A percentile compares a stretch with the other conserved stretches of the same genome.
These are phyloP conservation scores for Trichogramma pretiosum DNA, from an alignment of 1,140 invertebrate genomes.

Conservation along the genomic window DNA sequence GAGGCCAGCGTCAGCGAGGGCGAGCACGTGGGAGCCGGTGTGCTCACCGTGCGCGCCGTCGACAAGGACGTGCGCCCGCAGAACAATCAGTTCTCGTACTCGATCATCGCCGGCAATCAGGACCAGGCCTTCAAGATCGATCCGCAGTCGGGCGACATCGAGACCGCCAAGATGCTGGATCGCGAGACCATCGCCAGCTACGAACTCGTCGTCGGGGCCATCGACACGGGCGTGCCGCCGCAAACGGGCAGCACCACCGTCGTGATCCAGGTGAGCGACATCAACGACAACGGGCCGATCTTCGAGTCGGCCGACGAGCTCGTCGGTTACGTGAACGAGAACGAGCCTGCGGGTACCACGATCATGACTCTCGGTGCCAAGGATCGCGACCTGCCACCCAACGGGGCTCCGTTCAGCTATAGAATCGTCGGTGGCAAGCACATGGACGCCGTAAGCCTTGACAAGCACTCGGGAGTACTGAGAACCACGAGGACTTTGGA, in stretches of 20 bases:
- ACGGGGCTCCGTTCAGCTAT: slow-evolving; percentile 84
- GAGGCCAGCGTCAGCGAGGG: slow-evolving; percentile 71
- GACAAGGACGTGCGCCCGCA: slow-evolving; percentile 86
- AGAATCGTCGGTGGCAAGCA: slow-evolving; percentile 68
- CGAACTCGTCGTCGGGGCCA: slow-evolving; percentile 77
- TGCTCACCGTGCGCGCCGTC: slow-evolving; percentile 72
- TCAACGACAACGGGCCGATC: slow-evolving; percentile 88
- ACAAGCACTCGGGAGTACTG: slow-evolving; percentile 70
- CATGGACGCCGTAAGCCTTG: slow-evolving; percentile 65
- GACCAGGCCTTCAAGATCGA: slow-evolving; percentile 84
- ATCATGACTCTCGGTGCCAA: slow-evolving; percentile 76
- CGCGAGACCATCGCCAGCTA: slow-evolving; percentile 71
- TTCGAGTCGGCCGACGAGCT: slow-evolving; percentile 61
- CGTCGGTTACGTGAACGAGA: slow-evolving; percentile 74
- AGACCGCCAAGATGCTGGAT: slow-evolving; percentile 68
- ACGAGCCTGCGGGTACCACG: slow-evolving; percentile 73
- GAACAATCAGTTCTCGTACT: slow-evolving; percentile 88
- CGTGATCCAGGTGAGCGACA: slow-evolving; percentile 66
- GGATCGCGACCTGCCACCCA: slow-evolving; percentile 85
- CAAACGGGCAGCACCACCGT: slow-evolving; percentile 81
- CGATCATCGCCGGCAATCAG: slow-evolving; percentile 75
- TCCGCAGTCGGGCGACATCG: slow-evolving; percentile 71
- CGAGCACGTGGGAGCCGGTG: slow-evolving; percentile 58
- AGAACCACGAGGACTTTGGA: slow-evolving; percentile 72
- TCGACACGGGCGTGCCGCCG: slow-evolving; percentile 78